Conservation (phyloP, 2,888 invertebrate genomes). For the Euclidia mi region DNA sequence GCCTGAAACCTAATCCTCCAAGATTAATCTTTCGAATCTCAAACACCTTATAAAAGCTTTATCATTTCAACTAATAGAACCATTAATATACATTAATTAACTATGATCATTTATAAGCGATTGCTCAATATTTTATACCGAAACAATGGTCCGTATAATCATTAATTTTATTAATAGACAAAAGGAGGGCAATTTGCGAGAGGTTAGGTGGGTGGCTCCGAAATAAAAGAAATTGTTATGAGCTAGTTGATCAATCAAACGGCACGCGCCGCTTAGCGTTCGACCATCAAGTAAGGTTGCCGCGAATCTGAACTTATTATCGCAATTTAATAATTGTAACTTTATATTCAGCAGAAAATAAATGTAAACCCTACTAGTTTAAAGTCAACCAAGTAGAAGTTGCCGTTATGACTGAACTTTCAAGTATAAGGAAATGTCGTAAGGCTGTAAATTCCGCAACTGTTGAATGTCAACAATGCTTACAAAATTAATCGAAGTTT, state of each 20-base stretch:
- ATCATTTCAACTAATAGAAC: conserved; percentile 10
- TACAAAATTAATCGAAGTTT: conserved; percentile 13
- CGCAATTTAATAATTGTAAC: no score
- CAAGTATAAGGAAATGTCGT: conserved; percentile 12
- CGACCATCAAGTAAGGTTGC: conserved; percentile 50
- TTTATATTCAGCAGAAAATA: no score
- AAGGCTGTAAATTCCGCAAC: conserved; percentile 8
- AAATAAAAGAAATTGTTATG: conserved; percentile 68
- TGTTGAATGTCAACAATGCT: conserved; percentile 14
- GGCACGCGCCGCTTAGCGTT: conserved; percentile 73
- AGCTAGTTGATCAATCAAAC: conserved; percentile 72
- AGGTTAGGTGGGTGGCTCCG: conserved; percentile 42
- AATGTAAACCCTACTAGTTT: no score
- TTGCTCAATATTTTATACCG: conserved; percentile 43
- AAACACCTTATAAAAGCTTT: background rate
- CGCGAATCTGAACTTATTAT: conserved; percentile 24
- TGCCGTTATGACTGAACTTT: conserved; percentile 6
- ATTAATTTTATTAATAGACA: conserved; percentile 69
- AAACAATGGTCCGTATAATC: conserved; percentile 57
- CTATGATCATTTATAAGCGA: conserved; percentile 31
- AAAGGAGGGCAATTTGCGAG: conserved; percentile 58
- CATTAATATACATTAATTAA: conserved; percentile 39
- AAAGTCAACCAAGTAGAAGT: no score
- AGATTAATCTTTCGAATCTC: background rate
- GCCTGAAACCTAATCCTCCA: background rate